These are phyloP conservation scores for Megaceryle alcyon DNA, from an alignment of 2,797 vertebrate genomes.

Conservation along the genomic window DNA sequence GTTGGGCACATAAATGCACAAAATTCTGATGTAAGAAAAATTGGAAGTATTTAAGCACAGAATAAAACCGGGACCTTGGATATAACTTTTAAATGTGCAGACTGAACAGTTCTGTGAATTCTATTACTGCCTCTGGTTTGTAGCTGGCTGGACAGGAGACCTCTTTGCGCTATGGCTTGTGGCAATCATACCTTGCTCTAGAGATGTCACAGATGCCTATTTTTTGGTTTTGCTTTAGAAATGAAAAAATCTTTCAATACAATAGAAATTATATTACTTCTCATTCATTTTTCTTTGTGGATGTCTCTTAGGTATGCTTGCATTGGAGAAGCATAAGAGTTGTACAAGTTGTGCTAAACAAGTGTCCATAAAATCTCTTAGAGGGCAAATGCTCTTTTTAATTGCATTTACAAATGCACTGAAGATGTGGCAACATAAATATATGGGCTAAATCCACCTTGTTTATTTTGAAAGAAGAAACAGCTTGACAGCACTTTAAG, in stretches of 20 bases:
- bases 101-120: neutral
- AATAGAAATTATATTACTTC: neutral
- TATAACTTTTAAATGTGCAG: neutral
- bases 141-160: neutral
- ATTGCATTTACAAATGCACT: neutral
- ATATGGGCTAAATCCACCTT: neutral
- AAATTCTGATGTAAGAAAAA: neutral
- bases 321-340: accelerated
- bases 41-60: neutral
- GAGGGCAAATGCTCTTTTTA: neutral
- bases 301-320: neutral
- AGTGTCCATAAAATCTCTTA: neutral
- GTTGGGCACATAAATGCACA: neutral
- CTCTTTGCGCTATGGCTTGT: neutral
- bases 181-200: neutral
- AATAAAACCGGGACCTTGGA: neutral
- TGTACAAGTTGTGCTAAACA: neutral
- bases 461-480: neutral
- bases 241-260: neutral
- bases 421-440: neutral
- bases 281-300: neutral
- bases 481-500: neutral
- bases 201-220: neutral
- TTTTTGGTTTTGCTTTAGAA: neutral
- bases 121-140: neutral